Conservation (phyloP, 2,113 vertebrate species). For the Myanophis thanlyinensis region DNA sequence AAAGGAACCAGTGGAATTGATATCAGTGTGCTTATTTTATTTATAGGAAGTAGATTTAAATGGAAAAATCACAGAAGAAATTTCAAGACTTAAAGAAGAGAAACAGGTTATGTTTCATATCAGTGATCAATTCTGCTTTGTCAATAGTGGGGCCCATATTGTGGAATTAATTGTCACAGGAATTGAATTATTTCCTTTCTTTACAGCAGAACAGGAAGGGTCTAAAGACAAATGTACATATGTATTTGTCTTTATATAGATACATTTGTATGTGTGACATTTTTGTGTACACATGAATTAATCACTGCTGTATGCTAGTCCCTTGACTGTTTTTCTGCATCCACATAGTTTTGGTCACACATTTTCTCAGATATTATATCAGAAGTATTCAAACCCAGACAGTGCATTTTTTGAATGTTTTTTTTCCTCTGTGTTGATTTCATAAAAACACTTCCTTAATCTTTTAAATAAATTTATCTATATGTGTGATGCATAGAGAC, state of each 20-base stretch:
- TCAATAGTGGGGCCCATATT: neutral
- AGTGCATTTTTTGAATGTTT: neutral
- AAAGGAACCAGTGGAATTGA: neutral
- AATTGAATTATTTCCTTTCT: neutral
- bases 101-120: constrained; percentile 74
- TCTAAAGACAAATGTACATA: neutral
- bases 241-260: neutral
- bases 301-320: neutral
- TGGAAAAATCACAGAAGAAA: constrained; percentile 79
- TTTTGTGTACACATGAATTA: neutral
- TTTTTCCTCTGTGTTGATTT: neutral
- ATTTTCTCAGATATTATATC: neutral
- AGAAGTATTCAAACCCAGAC: neutral
- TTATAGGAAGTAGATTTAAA: constrained; percentile 79
- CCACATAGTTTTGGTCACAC: neutral
- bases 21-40: neutral
- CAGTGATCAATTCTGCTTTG: neutral
- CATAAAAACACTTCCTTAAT: neutral
- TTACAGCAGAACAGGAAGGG: neutral
- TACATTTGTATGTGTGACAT: neutral
- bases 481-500: neutral
- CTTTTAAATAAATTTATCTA: neutral
- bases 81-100: constrained; percentile 72
- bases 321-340: neutral
- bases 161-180: neutral